Evolutionary conservation across 2,797 vertebrate species (phyloP), one percentile per base, ranked within the genome.

Genomic region (Tinamus major): DNA sequence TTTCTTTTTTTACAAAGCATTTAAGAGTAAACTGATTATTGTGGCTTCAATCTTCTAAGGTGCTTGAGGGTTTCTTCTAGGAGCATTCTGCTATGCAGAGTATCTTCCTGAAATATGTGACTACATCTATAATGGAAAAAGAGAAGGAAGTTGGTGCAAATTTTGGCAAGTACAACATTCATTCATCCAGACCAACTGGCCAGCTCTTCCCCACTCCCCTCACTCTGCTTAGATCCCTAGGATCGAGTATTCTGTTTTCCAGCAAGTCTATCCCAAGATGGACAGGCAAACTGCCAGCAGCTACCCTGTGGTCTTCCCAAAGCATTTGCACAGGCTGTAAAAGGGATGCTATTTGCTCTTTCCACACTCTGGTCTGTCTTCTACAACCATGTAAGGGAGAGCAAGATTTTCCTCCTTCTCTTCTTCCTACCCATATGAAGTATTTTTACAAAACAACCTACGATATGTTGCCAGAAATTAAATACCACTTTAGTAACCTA

Each of bases 371-470:
- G 62, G 39, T 64, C 70, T 91, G 56, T 79, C 67, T 91, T 90
- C 56, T 77, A 77, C 48, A 67, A 33, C 95, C 94, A 95, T 93
- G 33, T 90, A 96, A 95, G 92, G 93, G 78, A 94, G 58, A 84
- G 24, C 3, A 76, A 92, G 26, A 81, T 23, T 55, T 89, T 37
- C 7, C 11, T 69, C 61, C 90, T 88, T 90, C 64, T 87, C 48
- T 31, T 90, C 44, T 46, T 88, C 31, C 53, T 82, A 78, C 10
- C 69, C 88, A 85, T 87, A 91, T 78, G 74, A 95, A 91, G 92
- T 72, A 78, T 77, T 95, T 95, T 77, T 88, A 78, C 42, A 89
- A 58, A n/a, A 78, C 58, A 90, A 62, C 71, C 85, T 85, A 92
- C 48, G 86, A 58, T 70, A 72, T 69, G 78, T 82, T 93, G 71